These are phyloP conservation scores for Campodea augens DNA, from an alignment of 1,140 invertebrate species.

Conservation along the genomic window DNA sequence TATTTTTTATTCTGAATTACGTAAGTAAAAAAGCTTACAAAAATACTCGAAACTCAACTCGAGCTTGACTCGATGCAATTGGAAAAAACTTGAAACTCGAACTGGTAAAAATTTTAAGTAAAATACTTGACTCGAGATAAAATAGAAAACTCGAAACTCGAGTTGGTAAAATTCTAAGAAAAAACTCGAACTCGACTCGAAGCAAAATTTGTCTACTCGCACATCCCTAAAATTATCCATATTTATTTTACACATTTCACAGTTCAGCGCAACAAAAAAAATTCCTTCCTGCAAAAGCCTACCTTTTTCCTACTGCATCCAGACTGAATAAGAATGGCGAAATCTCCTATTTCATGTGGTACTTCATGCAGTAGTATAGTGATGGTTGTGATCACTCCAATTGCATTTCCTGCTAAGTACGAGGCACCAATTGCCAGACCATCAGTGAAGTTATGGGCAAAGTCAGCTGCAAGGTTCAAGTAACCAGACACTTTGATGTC, in stretches of 20 bases:
- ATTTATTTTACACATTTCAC: not conserved
- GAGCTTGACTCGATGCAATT: too few relatives aligned
- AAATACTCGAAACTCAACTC: too few relatives aligned
- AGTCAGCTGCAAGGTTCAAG: constrained; percentile 84
- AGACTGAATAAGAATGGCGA: constrained; percentile 88
- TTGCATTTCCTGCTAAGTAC: constrained; percentile 66
- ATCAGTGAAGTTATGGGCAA: constrained; percentile 93
- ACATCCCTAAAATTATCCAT: too few relatives aligned
- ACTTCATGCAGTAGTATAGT: constrained; percentile 92
- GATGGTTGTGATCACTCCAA: constrained; percentile 72
- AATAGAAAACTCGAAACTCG: too few relatives aligned
- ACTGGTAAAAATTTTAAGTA: too few relatives aligned
- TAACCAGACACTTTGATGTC: constrained; percentile 85
- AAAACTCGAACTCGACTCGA: too few relatives aligned
- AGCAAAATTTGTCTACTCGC: too few relatives aligned
- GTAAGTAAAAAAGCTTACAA: too few relatives aligned
- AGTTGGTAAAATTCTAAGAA: too few relatives aligned
- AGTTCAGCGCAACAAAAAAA: not conserved
- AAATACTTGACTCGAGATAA: too few relatives aligned
- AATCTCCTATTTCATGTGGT: constrained; percentile 96
- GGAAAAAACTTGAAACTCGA: too few relatives aligned
- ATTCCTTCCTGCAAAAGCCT: constrained; percentile 10
- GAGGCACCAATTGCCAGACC: constrained; percentile 90
- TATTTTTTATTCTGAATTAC: too few relatives aligned
- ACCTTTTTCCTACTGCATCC: constrained; percentile 73